A percentile compares a stretch with the other conserved stretches of the same genome.
These are phyloP conservation scores for Spisula solida DNA, from an alignment of 2,888 invertebrate genomes.

Conservation along the genomic window DNA sequence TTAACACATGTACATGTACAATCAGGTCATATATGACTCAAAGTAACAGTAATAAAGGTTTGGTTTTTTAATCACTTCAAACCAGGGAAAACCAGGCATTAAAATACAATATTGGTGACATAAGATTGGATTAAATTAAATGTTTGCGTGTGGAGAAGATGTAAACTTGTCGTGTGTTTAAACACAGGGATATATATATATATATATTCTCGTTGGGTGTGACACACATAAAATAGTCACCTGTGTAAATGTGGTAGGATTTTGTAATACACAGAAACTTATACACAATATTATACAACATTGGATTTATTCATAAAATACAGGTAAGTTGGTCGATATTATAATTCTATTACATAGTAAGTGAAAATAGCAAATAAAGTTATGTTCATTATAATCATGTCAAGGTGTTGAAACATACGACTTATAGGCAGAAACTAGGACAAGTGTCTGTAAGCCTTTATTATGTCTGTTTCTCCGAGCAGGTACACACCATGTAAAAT, in stretches of 20 bases:
- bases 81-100: background rate
- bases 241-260: slow-evolving; percentile 14
- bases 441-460: no score
- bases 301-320: background rate
- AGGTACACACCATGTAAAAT: no score
- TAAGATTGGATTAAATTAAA: background rate
- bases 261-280: background rate
- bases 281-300: background rate
- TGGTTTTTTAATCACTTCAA: slow-evolving; percentile 3
- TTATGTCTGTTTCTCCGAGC: no score
- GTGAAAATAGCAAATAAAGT: no score
- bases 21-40: slow-evolving; percentile 15
- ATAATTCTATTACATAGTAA: background rate
- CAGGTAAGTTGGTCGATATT: background rate
- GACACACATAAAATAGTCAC: background rate
- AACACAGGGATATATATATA: background rate
- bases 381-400: no score
- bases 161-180: background rate
- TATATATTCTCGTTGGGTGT: background rate
- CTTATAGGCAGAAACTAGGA: no score
- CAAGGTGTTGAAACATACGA: no score
- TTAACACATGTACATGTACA: background rate
- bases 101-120: background rate
- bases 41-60: background rate
- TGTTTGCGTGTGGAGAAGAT: background rate